Percentiles rank a stretch among this genome's conserved stretches.
phyloP scores from a whole-genome alignment of 2,797 vertebrate genomes.

The Nannoperca obscura region DNA sequence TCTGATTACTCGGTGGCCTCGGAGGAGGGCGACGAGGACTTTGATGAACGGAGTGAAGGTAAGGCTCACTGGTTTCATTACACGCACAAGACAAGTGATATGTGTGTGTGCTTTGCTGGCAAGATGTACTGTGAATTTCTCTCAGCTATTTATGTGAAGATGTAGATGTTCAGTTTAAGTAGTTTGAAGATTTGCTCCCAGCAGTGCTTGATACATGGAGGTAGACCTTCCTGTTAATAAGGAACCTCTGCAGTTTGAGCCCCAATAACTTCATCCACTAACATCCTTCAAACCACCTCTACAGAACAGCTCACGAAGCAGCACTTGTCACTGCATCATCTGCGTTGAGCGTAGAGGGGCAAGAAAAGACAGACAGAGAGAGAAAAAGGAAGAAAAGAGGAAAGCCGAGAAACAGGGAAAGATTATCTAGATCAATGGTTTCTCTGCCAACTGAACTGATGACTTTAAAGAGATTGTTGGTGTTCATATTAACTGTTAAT shows the following conservation, averaged over 20 bases:
- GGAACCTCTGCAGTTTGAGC: background rate
- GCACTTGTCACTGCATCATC: slow-evolving; percentile 52
- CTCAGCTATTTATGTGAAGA: background rate
- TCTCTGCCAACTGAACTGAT: background rate
- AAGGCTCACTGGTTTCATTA: slow-evolving; percentile 40
- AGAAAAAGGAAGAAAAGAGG: slow-evolving; percentile 23
- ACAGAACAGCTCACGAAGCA: slow-evolving; percentile 49
- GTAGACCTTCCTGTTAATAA: slow-evolving; percentile 14
- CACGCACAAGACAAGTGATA: background rate
- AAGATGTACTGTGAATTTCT: background rate
- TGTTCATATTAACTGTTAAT: slow-evolving; percentile 39
- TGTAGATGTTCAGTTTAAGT: background rate
- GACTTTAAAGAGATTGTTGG: slow-evolving; percentile 7
- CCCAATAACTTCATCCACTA: slow-evolving; percentile 35
- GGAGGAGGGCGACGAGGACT: slow-evolving; percentile 98
- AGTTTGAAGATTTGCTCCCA: background rate
- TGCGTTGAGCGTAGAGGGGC: slow-evolving; percentile 42
- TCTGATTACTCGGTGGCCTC: slow-evolving; percentile 99
- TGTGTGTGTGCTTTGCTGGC: background rate
- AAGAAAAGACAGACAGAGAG: slow-evolving; percentile 39
- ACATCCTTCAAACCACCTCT: slow-evolving; percentile 47
- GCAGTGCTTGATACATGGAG: background rate
- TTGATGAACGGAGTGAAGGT: slow-evolving; percentile 98
- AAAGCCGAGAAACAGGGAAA: slow-evolving; percentile 26
- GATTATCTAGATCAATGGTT: slow-evolving; percentile 1